These are phyloP conservation scores for Lycodopsis pacificus DNA, from an alignment of 2,797 vertebrate genomes.

Conservation along the genomic window DNA sequence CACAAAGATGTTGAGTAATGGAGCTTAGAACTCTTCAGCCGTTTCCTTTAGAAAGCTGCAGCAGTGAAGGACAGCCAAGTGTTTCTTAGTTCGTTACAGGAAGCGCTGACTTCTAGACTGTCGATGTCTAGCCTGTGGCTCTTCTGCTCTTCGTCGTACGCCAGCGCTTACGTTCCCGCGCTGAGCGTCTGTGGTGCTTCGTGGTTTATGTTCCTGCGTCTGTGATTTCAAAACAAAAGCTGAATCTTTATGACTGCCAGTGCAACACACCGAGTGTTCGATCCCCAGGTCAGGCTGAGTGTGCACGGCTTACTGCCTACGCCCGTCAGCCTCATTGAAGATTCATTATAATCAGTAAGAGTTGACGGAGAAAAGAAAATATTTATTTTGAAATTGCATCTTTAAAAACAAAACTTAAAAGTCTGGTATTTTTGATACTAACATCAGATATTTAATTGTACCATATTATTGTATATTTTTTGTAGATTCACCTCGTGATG, in stretches of 20 bases:
- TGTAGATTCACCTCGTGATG: slow-evolving; percentile 61
- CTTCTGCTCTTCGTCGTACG: background rate
- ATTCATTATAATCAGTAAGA: slow-evolving; percentile 66
- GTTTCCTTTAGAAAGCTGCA: background rate
- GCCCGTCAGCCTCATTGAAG: slow-evolving; percentile 63
- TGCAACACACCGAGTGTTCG: background rate
- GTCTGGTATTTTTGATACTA: slow-evolving; percentile 68
- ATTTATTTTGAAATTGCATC: slow-evolving; percentile 79
- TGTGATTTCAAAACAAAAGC: slow-evolving; percentile 19
- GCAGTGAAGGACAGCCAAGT: background rate
- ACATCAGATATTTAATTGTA: slow-evolving; percentile 65
- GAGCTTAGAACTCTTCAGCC: slow-evolving; percentile 16
- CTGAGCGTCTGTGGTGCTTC: background rate
- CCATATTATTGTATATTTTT: slow-evolving; percentile 75
- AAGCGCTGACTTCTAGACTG: background rate
- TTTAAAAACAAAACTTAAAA: slow-evolving; percentile 20
- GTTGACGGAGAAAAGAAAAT: slow-evolving; percentile 54
- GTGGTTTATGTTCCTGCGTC: slow-evolving; percentile 8
- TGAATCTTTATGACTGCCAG: slow-evolving; percentile 23
- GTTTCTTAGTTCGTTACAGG: background rate
- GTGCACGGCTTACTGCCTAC: slow-evolving; percentile 77
- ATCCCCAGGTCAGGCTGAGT: slow-evolving; percentile 27
- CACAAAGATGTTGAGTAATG: slow-evolving; percentile 10
- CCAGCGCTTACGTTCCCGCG: background rate
- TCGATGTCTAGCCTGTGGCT: background rate